Percentiles rank a stretch among this genome's conserved stretches.
These are phyloP conservation scores for Drosophila paramelanica DNA, from an alignment of 2,888 invertebrate species.

Conservation along the genomic window DNA sequence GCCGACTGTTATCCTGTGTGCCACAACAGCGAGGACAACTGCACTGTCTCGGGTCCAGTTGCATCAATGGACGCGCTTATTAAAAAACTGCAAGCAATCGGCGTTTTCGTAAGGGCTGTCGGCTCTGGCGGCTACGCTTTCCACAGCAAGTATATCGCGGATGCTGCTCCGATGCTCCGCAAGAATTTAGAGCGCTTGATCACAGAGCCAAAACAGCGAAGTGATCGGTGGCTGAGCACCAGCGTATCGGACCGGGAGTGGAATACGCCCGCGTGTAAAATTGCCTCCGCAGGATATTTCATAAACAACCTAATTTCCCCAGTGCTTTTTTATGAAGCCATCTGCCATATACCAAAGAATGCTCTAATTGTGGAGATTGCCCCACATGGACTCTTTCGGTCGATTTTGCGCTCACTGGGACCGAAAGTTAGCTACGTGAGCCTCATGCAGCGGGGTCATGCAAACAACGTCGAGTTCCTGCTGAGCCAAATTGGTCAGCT, in stretches of 20 bases:
- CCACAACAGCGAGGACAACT: constrained; percentile 97
- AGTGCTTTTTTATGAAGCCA: constrained; percentile 95
- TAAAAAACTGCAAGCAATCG: constrained; percentile 88
- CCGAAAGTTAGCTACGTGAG: constrained; percentile 91
- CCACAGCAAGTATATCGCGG: constrained; percentile 95
- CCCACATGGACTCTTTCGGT: constrained; percentile 97
- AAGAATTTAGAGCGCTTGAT: constrained; percentile 92
- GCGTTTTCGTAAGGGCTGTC: constrained; percentile 93
- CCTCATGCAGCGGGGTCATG: constrained; percentile 92
- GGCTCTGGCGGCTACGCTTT: constrained; percentile 95
- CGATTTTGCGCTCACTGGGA: constrained; percentile 93
- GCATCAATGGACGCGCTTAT: constrained; percentile 89
- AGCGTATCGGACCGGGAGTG: constrained; percentile 95
- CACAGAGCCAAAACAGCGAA: constrained; percentile 90
- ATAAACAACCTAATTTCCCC: constrained; percentile 98
- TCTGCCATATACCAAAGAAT: constrained; percentile 92
- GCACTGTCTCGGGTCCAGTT: constrained; percentile 96
- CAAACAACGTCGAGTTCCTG: constrained; percentile 91
- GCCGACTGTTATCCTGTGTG: constrained; percentile 94
- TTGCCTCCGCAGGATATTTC: constrained; percentile 96
- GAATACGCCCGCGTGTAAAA: constrained; percentile 90
- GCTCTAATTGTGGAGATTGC: constrained; percentile 97
- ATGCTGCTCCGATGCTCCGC: constrained; percentile 92
- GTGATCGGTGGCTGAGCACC: constrained; percentile 95
- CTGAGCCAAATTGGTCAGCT: constrained; percentile 92